phyloP scores from a whole-genome alignment of 2,888 invertebrate genomes.

The Cephonodes hylas region DNA sequence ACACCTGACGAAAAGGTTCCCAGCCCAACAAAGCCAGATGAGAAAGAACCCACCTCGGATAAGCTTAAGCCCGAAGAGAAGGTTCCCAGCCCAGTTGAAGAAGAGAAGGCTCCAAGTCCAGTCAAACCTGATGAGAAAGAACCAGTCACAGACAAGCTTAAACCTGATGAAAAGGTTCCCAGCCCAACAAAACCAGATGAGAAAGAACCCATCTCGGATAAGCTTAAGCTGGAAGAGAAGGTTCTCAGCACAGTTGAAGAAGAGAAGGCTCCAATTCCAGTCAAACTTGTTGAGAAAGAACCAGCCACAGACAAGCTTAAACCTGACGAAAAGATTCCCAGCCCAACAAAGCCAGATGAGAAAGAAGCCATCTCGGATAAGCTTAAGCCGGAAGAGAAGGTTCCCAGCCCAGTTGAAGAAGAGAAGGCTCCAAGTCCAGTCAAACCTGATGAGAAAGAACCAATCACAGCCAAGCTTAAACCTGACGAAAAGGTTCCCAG shows the following conservation, averaged over 20 bases:
- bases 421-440: constrained; percentile 12
- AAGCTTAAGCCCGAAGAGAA: background rate
- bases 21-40: background rate
- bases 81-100: background rate
- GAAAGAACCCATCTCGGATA: constrained; percentile 13
- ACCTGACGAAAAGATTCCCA: too few species aligned
- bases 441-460: too few species aligned
- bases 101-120: background rate
- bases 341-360: too few species aligned
- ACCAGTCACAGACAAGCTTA: constrained; percentile 7
- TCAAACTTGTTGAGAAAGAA: constrained; percentile 14
- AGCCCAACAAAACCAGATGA: constrained; percentile 11
- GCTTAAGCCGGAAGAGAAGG: too few species aligned
- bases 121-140: background rate
- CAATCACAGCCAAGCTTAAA: too few species aligned
- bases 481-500: too few species aligned
- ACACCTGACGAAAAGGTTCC: background rate
- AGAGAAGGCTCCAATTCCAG: background rate
- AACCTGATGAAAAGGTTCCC: constrained; percentile 12
- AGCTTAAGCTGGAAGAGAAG: background rate
- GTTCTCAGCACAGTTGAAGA: constrained; percentile 7
- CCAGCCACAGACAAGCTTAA: too few species aligned
- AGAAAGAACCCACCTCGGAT: background rate
- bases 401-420: too few species aligned
- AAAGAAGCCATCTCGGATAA: too few species aligned